Evolutionary conservation across 2,888 invertebrate genomes (phyloP).

Genomic region (Scaptomyza cyrtandrae): DNA sequence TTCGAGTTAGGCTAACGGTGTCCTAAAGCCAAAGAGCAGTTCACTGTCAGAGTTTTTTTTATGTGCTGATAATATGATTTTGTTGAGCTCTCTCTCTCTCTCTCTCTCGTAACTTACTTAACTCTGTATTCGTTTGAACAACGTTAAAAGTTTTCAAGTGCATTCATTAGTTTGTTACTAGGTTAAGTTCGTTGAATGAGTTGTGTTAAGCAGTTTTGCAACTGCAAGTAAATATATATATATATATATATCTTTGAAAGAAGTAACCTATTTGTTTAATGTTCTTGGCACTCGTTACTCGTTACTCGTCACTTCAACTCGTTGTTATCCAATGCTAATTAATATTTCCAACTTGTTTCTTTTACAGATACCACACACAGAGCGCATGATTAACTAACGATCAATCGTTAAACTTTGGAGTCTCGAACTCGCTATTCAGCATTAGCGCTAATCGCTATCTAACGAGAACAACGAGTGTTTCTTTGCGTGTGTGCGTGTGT

Average conservation of each 20-base stretch:
- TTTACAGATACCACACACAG: slow-evolving; percentile 40
- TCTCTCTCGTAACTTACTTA: not conserved
- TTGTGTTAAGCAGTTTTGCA: no score
- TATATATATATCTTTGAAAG: no score
- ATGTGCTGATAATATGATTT: not conserved
- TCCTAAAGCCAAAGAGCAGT: not conserved
- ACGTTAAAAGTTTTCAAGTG: no score
- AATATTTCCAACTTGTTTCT: no score
- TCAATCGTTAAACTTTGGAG: slow-evolving; percentile 19
- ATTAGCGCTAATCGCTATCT: no score
- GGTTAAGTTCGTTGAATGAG: not conserved
- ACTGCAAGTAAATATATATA: no score
- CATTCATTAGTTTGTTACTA: not conserved
- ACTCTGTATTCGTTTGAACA: not conserved
- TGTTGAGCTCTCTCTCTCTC: not conserved
- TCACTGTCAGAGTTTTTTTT: not conserved
- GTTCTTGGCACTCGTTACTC: no score
- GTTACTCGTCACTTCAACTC: not conserved
- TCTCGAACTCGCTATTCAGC: not conserved
- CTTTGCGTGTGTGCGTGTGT: slow-evolving; percentile 1
- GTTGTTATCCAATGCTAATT: slow-evolving; percentile 21
- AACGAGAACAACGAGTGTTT: slow-evolving; percentile 7
- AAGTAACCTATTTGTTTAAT: no score
- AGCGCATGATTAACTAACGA: slow-evolving; percentile 29
- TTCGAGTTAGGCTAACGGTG: not conserved